Base-by-base conservation (phyloP, 1,140 invertebrate genomes). In the Drosophila baimaii region DNA sequence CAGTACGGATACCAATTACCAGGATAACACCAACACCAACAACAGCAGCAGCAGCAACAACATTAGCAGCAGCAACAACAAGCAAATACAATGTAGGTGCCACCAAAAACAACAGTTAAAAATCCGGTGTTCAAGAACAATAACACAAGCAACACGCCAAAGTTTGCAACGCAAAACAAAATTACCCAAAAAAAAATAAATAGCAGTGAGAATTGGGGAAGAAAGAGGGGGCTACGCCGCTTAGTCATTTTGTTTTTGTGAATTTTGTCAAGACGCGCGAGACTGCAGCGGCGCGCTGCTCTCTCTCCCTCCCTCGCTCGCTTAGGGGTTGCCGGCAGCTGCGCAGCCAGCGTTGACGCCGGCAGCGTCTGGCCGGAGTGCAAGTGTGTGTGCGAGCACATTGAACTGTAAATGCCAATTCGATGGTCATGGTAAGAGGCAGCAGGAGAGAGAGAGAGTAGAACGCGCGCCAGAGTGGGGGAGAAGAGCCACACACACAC, bases 371-470 rank as follows among this genome's bases (percentile, higher is more conserved):
- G 83, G 83, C 79, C 58, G 65, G 25, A 43, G 47, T 37, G 21
- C 55, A 37, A 37, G 52, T 46, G 47, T 56, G 35, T 68, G 64
- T 61, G 39, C 74, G 81, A 89, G 84, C 77, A 85, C 84, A 90
- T 89, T 89, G 84, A 89, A 89, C 84, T 89, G 84, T 79, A 89
- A 88, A 80, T 84, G 85, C 84, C 77, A 90, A 84, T 89, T 80
- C 81, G 84, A 89, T 89, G 84, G 84, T 89, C 84, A 89, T 55
- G 83, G 84, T 81, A 69, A 64, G 66, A 69, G 41, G 61, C 31
- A 44, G 35, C 37, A 13, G n/a, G n/a, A 17, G 33, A 51, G 15
- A 8, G 2, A 15, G 27, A 58, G 68, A 66, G 72, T 27, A 54
- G 63, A 29, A 21, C 12, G 19, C 19, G 46, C 10, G 46, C 27